Conservation (phyloP, 2,888 invertebrate species). For the Tachystola acroxantha region DNA sequence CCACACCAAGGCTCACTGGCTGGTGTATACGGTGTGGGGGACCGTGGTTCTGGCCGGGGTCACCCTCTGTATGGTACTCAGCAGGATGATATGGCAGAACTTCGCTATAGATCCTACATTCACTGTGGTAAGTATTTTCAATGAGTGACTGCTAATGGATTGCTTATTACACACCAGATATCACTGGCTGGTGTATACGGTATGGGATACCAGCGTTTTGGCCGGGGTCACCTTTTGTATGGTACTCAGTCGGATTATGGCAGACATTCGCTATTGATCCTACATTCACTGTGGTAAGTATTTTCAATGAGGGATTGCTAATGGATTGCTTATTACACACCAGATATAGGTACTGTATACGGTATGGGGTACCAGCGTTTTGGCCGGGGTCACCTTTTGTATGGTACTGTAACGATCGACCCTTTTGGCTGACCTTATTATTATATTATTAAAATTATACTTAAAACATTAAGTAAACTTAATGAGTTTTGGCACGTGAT, state of each 20-base stretch:
- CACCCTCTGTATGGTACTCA: slow-evolving; percentile 42
- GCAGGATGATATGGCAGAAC: slow-evolving; percentile 60
- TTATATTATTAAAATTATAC: no score
- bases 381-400: slow-evolving; percentile 38
- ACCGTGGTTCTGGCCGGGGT: slow-evolving; percentile 35
- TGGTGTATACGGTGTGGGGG: slow-evolving; percentile 36
- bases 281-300: slow-evolving; percentile 59
- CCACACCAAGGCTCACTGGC: slow-evolving; percentile 21
- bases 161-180: slow-evolving; percentile 40
- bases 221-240: slow-evolving; percentile 40
- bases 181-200: slow-evolving; percentile 22
- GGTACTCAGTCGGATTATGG: slow-evolving; percentile 56
- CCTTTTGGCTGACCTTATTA: no score
- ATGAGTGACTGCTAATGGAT: no score
- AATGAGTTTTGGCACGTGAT: no score
- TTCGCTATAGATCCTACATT: slow-evolving; percentile 55
- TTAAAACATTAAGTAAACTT: no score
- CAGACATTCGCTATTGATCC: slow-evolving; percentile 51
- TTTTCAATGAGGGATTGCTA: no score
- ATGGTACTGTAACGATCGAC: no score
- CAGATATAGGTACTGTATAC: slow-evolving; percentile 23
- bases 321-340: slow-evolving; percentile 48
- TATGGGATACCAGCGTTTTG: slow-evolving; percentile 41
- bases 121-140: slow-evolving; percentile 46
- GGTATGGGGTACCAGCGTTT: slow-evolving; percentile 40